Base-by-base conservation (phyloP, 2,797 vertebrate species). In the Meriones psammophilus region DNA sequence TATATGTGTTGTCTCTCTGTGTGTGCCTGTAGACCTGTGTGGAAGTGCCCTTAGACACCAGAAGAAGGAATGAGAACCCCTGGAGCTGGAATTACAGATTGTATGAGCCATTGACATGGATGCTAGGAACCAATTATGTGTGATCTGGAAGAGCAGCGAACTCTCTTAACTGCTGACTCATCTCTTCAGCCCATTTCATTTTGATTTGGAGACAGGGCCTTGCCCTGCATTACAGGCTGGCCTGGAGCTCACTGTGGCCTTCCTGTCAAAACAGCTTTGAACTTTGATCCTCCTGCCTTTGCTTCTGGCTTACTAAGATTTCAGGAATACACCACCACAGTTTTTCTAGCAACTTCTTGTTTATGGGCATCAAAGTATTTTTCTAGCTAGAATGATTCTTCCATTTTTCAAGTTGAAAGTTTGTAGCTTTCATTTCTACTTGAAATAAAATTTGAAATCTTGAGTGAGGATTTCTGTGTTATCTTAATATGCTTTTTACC, bases 401-500 rank as follows among this genome's bases (percentile, higher is more conserved):
- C 24, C 66, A 18, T 69, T 88, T 95, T 83, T 26, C 0, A 85
- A 95, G 92, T 95, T 94, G 93, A 39, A 92, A 46, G 42, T 50
- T 78, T 92, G 62, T 94, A 68, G 78, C 56, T 94, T 73, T 50
- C 3, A 64, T 96, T 96, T 93, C 42, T 95, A 64, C 66, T 94
- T 87, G 8, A 94, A 50, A 50, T 50, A 50, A 50, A 50, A 50
- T 50, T 50, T 50, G 50, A 50, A 50, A 50, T 10, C 50, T 50
- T 58, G 56, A 58, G 62, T 50, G 92, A 96, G 69, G 4, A 68
- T 96, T 97, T 93, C 81, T 94, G 6, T 96, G 73, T 95, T 93
- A 94, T 92, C 66, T 94, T 89, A 73, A 88, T 93, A 74, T 62
- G 26, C 42, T 94, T 95, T 93, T 95, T 91, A 96, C 74, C 74